Evolutionary conservation across 2,797 vertebrate genomes (phyloP).

Genomic region (Notolabrus celidotus): DNA sequence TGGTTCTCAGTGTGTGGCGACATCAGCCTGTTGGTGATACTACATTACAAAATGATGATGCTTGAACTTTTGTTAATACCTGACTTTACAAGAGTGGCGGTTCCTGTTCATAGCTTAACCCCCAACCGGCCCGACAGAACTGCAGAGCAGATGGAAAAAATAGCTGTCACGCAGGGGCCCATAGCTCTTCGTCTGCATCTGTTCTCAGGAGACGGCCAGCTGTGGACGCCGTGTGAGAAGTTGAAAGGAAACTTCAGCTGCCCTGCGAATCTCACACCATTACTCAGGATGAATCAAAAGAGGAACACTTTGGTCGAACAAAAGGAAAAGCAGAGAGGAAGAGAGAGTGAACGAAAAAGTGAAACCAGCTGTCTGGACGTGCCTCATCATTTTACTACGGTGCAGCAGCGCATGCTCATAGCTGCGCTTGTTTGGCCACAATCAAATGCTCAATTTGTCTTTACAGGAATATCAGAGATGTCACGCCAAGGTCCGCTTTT

Average conservation of each 20-base stretch:
- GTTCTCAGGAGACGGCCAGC: constrained; percentile 69
- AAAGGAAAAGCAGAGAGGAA: constrained; percentile 65
- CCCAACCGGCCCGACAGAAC: constrained; percentile 6
- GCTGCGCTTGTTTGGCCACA: constrained; percentile 73
- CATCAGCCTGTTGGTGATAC: background rate
- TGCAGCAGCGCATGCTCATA: constrained; percentile 61
- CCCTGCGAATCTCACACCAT: constrained; percentile 86
- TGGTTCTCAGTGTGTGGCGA: background rate
- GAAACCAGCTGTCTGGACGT: constrained; percentile 90
- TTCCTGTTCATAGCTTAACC: constrained; percentile 1
- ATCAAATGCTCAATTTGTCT: constrained; percentile 80
- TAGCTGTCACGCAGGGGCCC: constrained; percentile 42
- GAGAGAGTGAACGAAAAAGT: constrained; percentile 72
- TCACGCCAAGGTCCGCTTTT: constrained; percentile 62
- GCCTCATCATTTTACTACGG: constrained; percentile 80
- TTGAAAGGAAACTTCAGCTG: constrained; percentile 80
- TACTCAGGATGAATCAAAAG: constrained; percentile 91
- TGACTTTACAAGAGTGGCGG: constrained; percentile 13
- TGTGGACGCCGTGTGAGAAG: constrained; percentile 73
- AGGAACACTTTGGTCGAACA: constrained; percentile 74
- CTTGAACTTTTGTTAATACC: constrained; percentile 15
- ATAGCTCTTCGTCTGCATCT: constrained; percentile 57
- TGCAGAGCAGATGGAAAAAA: constrained; percentile 56
- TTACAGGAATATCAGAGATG: constrained; percentile 81
- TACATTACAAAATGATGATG: background rate